A percentile compares a stretch with the other conserved stretches of the same genome.
Conservation (phyloP, 2,797 vertebrate species). For the Simalia tracyae region DNA sequence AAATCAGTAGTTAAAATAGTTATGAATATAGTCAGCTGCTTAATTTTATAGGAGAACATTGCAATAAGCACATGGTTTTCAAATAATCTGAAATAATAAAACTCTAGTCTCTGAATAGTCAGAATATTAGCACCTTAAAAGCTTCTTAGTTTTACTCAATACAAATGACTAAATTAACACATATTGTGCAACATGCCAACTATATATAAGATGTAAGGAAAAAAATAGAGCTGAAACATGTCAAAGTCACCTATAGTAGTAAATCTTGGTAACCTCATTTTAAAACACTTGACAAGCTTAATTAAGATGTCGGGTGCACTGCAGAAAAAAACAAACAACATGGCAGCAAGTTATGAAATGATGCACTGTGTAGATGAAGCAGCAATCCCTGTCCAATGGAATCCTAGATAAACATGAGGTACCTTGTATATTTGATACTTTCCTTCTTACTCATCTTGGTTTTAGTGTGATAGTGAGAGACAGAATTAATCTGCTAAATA, state of each 20-base stretch:
- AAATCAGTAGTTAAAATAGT: neutral
- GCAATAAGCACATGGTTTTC: neutral
- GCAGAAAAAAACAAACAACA: neutral
- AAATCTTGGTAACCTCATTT: neutral
- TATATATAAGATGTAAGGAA: neutral
- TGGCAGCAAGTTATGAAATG: neutral
- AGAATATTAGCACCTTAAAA: neutral
- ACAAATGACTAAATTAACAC: neutral
- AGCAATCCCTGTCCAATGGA: neutral
- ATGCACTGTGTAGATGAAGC: neutral
- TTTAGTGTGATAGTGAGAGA: neutral
- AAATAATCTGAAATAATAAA: neutral
- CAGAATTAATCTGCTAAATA: neutral
- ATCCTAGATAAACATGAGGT: neutral
- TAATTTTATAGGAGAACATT: neutral
- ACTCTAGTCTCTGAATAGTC: neutral
- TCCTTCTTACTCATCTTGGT: neutral
- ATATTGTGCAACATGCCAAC: neutral
- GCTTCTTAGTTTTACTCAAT: neutral
- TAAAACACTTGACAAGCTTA: neutral
- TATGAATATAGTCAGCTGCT: neutral
- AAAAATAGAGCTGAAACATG: neutral
- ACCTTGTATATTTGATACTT: neutral
- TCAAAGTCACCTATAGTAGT: neutral
- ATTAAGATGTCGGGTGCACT: neutral